phyloP scores from a whole-genome alignment of 2,888 invertebrate species.

The Tethea ocularis region DNA sequence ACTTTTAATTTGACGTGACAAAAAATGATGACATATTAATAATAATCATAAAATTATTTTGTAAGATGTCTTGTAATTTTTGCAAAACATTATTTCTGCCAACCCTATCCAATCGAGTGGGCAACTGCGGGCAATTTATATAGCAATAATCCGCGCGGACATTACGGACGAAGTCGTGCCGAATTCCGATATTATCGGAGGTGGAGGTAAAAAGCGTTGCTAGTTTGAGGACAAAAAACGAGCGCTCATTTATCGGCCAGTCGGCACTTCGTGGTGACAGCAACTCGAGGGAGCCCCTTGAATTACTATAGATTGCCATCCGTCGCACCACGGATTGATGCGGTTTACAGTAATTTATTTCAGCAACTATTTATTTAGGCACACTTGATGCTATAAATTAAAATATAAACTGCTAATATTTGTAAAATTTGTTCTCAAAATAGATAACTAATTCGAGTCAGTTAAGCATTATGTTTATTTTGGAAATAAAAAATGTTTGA shows the following conservation, averaged over 20 bases:
- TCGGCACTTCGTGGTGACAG: slow-evolving; percentile 68
- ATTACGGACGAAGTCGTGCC: slow-evolving; percentile 62
- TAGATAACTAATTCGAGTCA: no score
- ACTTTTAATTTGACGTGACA: no score
- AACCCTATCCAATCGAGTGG: slow-evolving; percentile 74
- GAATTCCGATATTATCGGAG: slow-evolving; percentile 77
- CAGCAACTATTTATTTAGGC: no score
- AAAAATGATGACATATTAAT: no score
- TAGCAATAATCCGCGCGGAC: slow-evolving; percentile 81
- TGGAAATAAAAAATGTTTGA: no score
- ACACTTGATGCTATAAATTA: no score
- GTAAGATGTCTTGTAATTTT: no score
- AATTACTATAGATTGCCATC: slow-evolving; percentile 37
- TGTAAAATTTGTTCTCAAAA: no score
- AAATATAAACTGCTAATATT: no score
- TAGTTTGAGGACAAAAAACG: slow-evolving; percentile 81
- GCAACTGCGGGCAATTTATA: slow-evolving; percentile 82
- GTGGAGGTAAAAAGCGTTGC: slow-evolving; percentile 57
- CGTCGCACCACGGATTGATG: slow-evolving; percentile 28
- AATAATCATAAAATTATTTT: no score
- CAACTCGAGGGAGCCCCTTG: slow-evolving; percentile 44
- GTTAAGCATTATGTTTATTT: no score
- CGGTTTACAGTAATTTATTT: slow-evolving; percentile 27
- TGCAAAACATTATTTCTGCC: slow-evolving; percentile 20
- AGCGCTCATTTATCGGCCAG: slow-evolving; percentile 76